Evolutionary conservation across 37 sponge, comb jelly and placozoan genomes (phyloP).

Genomic region (Theonella swinhoei): DNA sequence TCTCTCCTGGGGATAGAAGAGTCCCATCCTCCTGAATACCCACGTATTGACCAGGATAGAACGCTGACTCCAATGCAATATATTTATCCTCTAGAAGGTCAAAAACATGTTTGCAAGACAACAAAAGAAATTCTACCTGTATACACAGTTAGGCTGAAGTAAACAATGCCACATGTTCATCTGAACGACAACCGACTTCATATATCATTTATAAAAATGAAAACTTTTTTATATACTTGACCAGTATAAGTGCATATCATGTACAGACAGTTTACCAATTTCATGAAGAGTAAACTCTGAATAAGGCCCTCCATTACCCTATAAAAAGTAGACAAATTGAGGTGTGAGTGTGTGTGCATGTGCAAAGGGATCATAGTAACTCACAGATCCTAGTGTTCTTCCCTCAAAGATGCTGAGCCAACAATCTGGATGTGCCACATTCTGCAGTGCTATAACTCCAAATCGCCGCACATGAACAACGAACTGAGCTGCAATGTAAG

Average conservation of each 20-base stretch:
- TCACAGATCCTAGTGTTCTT: not conserved
- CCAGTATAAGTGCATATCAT: not conserved
- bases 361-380: too few species aligned
- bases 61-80: not conserved
- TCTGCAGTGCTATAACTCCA: not conserved
- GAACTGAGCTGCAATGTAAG: not conserved
- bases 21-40: not conserved
- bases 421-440: not conserved
- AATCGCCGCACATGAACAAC: not conserved
- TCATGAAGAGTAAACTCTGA: not conserved
- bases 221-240: too few species aligned
- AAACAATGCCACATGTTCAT: too few species aligned
- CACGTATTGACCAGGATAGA: conserved; percentile 12
- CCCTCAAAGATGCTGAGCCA: not conserved
- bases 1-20: not conserved
- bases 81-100: not conserved
- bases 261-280: not conserved
- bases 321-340: too few species aligned
- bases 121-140: too few species aligned
- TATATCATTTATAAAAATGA: too few species aligned
- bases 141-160: too few species aligned
- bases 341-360: too few species aligned
- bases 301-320: not conserved
- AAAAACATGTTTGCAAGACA: too few species aligned
- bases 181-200: too few species aligned